Evolutionary conservation across 2,113 vertebrate genomes (phyloP).

Genomic region (Xiphias gladius): DNA sequence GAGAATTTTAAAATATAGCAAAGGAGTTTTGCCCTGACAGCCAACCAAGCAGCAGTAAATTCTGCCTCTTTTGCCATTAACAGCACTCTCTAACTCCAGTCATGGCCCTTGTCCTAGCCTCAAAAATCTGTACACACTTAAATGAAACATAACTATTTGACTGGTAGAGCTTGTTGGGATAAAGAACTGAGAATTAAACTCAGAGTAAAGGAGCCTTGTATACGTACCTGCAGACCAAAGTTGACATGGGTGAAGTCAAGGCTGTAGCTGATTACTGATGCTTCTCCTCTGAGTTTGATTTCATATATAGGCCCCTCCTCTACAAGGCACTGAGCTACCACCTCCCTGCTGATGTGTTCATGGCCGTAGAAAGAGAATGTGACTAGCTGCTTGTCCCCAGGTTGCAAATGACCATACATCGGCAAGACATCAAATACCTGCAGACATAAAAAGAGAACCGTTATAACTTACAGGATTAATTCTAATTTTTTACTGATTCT

Average conservation of each 20-base stretch:
- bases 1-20: not conserved
- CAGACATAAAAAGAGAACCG: not conserved
- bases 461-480: not conserved
- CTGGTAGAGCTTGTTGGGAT: not conserved
- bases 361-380: conserved; percentile 88
- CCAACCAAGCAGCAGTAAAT: not conserved
- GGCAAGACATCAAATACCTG: conserved; percentile 92
- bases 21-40: not conserved
- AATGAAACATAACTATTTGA: not conserved
- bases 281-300: conserved; percentile 85
- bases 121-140: not conserved
- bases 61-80: not conserved
- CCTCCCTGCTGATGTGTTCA: conserved; percentile 69
- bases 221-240: conserved; percentile 88
- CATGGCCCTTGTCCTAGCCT: not conserved
- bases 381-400: conserved; percentile 82
- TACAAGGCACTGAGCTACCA: conserved; percentile 85
- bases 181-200: not conserved
- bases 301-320: conserved; percentile 89
- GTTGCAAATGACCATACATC: conserved; percentile 81
- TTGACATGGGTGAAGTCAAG: conserved; percentile 82
- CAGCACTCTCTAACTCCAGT: not conserved
- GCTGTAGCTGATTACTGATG: conserved; percentile 85
- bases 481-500: not conserved
- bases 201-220: not conserved